These are phyloP conservation scores for Artibeus jamaicensis DNA, from an alignment of 2,797 vertebrate genomes.

Conservation along the genomic window DNA sequence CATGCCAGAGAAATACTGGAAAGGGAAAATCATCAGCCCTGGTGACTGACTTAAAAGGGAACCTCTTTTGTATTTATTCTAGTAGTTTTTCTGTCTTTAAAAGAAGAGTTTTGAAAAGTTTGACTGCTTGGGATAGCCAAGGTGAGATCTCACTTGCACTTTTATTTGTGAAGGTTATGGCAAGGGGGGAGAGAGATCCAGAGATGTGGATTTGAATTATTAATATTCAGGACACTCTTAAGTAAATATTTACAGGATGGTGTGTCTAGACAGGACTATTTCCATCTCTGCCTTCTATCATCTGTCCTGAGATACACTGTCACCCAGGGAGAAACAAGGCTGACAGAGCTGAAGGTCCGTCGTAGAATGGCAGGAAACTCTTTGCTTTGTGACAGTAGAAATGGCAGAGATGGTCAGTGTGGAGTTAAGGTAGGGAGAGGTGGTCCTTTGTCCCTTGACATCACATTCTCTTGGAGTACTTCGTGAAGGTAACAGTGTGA, in stretches of 20 bases:
- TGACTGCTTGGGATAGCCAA: neutral
- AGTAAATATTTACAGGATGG: neutral
- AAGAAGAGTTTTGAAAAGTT: slow-evolving; percentile 49
- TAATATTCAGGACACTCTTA: neutral
- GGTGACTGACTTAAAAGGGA: neutral
- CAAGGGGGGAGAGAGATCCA: neutral
- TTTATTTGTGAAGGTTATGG: neutral
- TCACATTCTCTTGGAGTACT: neutral
- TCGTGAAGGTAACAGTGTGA: neutral
- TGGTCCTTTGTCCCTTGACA: neutral
- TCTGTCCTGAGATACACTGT: neutral
- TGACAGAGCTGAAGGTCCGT: neutral
- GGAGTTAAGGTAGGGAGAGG: neutral
- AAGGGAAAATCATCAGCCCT: neutral
- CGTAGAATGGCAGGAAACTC: neutral
- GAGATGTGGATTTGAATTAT: neutral
- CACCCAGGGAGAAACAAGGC: neutral
- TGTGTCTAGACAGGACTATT: neutral
- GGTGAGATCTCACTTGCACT: neutral
- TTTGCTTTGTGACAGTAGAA: neutral
- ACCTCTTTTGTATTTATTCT: neutral
- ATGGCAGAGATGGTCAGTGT: neutral
- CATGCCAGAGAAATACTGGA: neutral
- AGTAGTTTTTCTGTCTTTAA: neutral
- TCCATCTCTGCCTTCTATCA: neutral